These are phyloP conservation scores for Plebejus melissa DNA, from an alignment of 2,888 invertebrate genomes.

Conservation along the genomic window DNA sequence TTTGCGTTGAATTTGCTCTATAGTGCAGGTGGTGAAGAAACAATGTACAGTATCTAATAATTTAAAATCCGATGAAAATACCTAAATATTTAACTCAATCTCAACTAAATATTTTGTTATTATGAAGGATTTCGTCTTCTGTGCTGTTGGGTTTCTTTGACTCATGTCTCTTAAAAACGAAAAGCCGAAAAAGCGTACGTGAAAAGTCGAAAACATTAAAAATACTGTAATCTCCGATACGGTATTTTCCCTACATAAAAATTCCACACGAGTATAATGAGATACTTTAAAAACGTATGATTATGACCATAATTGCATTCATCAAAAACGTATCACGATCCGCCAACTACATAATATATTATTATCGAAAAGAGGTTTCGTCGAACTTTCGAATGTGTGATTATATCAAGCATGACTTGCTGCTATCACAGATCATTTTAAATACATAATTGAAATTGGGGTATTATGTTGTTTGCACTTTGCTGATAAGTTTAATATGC, in stretches of 20 bases:
- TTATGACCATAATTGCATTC: constrained; percentile 26
- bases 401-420: constrained; percentile 8
- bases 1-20: too few species aligned
- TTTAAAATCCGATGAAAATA: too few species aligned
- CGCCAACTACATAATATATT: constrained; percentile 1
- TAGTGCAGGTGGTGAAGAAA: too few species aligned
- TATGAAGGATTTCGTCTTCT: neutral
- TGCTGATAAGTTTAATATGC: neutral
- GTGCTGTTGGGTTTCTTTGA: neutral
- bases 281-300: constrained; percentile 25
- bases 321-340: constrained; percentile 27
- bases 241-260: neutral
- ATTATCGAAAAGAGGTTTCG: constrained; percentile 13
- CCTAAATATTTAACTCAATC: neutral
- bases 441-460: neutral
- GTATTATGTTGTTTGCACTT: neutral
- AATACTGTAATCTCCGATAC: constrained; percentile 5
- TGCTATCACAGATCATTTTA: constrained; percentile 40
- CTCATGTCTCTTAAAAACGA: neutral
- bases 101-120: neutral
- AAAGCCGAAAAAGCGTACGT: neutral
- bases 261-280: constrained; percentile 20
- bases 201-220: neutral
- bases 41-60: too few species aligned
- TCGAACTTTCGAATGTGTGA: constrained; percentile 20